Percentiles rank a stretch among this genome's conserved stretches.
Conservation (phyloP, 2,113 vertebrate species). For the Catharus minimus region DNA sequence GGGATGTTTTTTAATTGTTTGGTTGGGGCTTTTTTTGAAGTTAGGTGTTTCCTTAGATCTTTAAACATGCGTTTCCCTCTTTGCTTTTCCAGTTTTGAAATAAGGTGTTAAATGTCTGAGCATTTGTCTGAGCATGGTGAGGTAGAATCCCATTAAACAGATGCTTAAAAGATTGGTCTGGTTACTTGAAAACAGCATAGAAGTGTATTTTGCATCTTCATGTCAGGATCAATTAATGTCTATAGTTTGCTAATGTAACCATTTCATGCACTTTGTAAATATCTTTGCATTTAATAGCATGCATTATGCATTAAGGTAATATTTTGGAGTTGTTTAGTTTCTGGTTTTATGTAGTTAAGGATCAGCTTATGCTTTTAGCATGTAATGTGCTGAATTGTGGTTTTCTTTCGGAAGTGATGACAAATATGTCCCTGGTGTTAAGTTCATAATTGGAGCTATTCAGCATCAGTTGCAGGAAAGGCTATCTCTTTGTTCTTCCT, state of each 20-base stretch:
- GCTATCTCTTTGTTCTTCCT: slow-evolving; percentile 59
- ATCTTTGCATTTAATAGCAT: not conserved
- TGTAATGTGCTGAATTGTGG: not conserved
- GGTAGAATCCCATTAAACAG: not conserved
- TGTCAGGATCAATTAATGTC: not conserved
- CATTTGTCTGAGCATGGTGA: not conserved
- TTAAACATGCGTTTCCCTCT: not conserved
- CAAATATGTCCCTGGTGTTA: slow-evolving; percentile 30
- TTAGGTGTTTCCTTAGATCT: not conserved
- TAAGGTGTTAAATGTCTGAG: not conserved
- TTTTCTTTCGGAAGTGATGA: slow-evolving; percentile 3
- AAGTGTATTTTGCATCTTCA: not conserved
- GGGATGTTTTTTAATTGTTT: not conserved
- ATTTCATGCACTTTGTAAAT: not conserved
- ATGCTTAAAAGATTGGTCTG: not conserved
- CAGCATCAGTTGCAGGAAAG: slow-evolving; percentile 29
- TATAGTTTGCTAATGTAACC: not conserved
- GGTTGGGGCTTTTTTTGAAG: not conserved
- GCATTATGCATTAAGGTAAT: not conserved
- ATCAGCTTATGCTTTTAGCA: slow-evolving; percentile 31
- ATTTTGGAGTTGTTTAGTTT: not conserved
- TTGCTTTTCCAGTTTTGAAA: not conserved
- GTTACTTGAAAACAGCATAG: not conserved
- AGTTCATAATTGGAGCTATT: slow-evolving; percentile 34
- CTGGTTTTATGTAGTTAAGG: not conserved